Evolutionary conservation across 2,888 invertebrate species (phyloP), one percentile per base, ranked within the genome.

Genomic region (Andrena chrysosceles): DNA sequence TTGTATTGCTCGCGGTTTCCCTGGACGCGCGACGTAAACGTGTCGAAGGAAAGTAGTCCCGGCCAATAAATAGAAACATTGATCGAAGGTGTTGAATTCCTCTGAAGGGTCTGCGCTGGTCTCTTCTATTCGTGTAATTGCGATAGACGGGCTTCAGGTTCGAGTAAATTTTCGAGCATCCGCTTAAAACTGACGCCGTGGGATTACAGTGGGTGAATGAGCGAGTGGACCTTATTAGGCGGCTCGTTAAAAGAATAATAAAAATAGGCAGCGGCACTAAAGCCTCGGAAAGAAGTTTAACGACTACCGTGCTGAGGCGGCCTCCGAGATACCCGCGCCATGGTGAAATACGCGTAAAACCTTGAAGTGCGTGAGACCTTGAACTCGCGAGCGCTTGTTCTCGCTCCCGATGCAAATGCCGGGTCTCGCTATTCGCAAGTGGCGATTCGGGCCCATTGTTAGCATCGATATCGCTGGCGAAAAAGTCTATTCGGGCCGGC

Each of bases 341-440:
- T 67, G 77, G 66, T 35, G 84, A 70, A 59, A 79, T 81, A 79
- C 69, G 71, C 76, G 52, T 74, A 69, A 81, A 84, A 63, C 81
- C 84, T 84, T 84, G 74, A 62, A 78, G 60, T 74, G 74, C 77
- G 81, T 64, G 71, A 72, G 81, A 64, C 87, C 84, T 87, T 87
- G 87, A 88, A 87, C 88, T 79, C 71, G 31, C 13, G 49, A 68
- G 63, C 77, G 72, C 77, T 79, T 83, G 82, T 72, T 82, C 62
- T 49, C 68, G 77, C 75, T 68, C 64, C 52, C 62, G 73, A 76
- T 83, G 81, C 81, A 83, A 83, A 83, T 76, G 60, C 23, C 75
- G 60, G 60, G 84, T 78, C 77, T 73, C 69, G 59, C 66, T 72
- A 77, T 81, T 83, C 81, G 77, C 60, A 76, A 83, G 81, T 71